Evolutionary conservation across 2,797 vertebrate species (phyloP), one percentile per base, ranked within the genome.

Genomic region (Gallirallus australis): DNA sequence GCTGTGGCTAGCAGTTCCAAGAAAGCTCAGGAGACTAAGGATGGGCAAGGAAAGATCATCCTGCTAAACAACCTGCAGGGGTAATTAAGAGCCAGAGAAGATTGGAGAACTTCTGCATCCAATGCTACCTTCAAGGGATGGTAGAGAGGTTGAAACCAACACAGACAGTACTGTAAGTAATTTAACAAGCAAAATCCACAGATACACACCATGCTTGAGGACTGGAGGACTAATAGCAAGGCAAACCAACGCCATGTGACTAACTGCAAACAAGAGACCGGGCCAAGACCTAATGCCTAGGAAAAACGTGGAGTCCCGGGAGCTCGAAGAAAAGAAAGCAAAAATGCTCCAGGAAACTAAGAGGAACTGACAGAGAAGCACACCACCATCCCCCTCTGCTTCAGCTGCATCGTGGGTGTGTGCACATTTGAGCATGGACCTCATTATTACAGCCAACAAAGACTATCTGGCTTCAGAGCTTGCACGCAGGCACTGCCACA

Each of bases 401-500:
- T 70, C 35, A 87, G 47, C 73, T 65, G 45, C 31, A 13, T 4
- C 28, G n/a, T 47, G 53, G 15, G 20, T 40, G 5, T 17, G 3
- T 56, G 24, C 24, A 60, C 21, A 27, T 48, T 57, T 73, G 69
- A 65, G 47, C 47, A 57, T 33, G 39, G 25, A 30, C 10, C 47
- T 69, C 0, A 0, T n/a, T 45, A 42, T 4, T 35, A 57, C 21
- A 45, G 69, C 23, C 18, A 68, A 23, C 21, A 59, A 68, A 76
- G 40, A 28, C 15, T 15, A 11, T 11, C 48, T 52, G 57, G 20
- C 48, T 76, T 70, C n/a, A 25, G 37, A 8, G 54, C 37, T 56
- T 1, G 0, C 33, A 24, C 3, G 3, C 0, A 17, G 37, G 30
- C 15, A 82, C 9, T 4, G 15, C 25, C 50, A 2, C 0, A 65